Evolutionary conservation across 2,888 invertebrate species (phyloP).

Genomic region (Zele albiditarsus): DNA sequence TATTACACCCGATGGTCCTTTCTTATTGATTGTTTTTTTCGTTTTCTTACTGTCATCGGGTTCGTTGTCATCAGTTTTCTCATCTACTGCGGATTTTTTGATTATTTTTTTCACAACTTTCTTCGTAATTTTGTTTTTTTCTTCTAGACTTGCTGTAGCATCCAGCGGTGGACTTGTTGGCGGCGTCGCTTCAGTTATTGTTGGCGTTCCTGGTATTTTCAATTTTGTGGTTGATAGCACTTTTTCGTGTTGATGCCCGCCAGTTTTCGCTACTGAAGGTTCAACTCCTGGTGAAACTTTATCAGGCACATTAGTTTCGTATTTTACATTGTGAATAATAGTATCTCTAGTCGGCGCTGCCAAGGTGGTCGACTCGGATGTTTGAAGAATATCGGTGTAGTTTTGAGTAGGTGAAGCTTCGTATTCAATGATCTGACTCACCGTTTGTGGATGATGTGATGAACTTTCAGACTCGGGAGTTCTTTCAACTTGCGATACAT

Average conservation of each 20-base stretch:
- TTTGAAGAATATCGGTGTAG: not conserved
- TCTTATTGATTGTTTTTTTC: constrained; percentile 76
- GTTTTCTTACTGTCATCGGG: constrained; percentile 65
- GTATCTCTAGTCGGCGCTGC: constrained; percentile 20
- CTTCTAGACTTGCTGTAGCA: constrained; percentile 34
- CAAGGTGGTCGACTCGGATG: not conserved
- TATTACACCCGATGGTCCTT: constrained; percentile 33
- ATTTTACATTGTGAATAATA: constrained; percentile 36
- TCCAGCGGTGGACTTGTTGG: constrained; percentile 61
- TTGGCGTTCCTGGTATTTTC: constrained; percentile 61
- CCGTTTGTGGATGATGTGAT: not conserved
- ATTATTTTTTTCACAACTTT: constrained; percentile 46
- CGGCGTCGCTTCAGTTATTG: constrained; percentile 62
- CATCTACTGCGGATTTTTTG: constrained; percentile 51
- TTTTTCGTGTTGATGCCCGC: constrained; percentile 36
- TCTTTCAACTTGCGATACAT: not conserved
- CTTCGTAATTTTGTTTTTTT: constrained; percentile 40
- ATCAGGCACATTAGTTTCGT: constrained; percentile 10
- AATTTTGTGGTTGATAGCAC: constrained; percentile 61
- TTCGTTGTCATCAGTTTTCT: constrained; percentile 58
- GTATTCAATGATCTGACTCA: not conserved
- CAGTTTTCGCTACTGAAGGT: constrained; percentile 7
- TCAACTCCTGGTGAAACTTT: not conserved
- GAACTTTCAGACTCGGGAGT: not conserved
- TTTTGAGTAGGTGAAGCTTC: too few species aligned